Base-by-base conservation (phyloP, 2,888 invertebrate genomes). In the Coelinius sp. region DNA sequence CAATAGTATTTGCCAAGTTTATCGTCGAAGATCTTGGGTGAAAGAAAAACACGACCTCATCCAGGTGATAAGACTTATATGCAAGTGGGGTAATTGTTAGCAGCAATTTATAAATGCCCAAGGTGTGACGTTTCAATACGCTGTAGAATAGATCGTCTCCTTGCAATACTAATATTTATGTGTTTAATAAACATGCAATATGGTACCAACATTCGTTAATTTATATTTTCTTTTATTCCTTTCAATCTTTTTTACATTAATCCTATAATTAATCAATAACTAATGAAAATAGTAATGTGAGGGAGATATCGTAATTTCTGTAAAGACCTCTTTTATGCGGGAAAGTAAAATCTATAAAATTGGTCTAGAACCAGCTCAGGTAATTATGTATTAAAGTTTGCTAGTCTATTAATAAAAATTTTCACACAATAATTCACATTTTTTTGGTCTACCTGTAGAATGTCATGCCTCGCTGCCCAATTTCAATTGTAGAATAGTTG, bases 291-390 rank as follows among this genome's bases (percentile, higher is more conserved):
- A n/a, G n/a, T n/a, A n/a, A n/a, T n/a, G n/a, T n/a, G n/a, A n/a
- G n/a, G n/a, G n/a, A n/a, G n/a, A n/a, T n/a, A n/a, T n/a, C n/a
- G n/a, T n/a, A n/a, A n/a, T n/a, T n/a, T n/a, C n/a, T n/a, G n/a
- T n/a, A n/a, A n/a, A n/a, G n/a, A n/a, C n/a, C n/a, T n/a, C n/a
- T n/a, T n/a, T n/a, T n/a, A n/a, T n/a, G n/a, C n/a, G n/a, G n/a
- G n/a, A n/a, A n/a, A n/a, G n/a, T n/a, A n/a, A n/a, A n/a, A n/a
- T n/a, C n/a, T n/a, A n/a, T n/a, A n/a, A n/a, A n/a, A n/a, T 93
- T 25, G 92, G 90, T 0, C 87, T 91, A 80, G 90, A 92, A 3
- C 93, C 94, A 0, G 91, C 93, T 0, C 85, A 90, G 46, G 88
- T 90, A 2, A 88, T 91, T 85, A 76, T 63, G 49, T 8, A 63